Evolutionary conservation across 2,888 invertebrate genomes (phyloP), one percentile per base, ranked within the genome.

Genomic region (Pelosia muscerda): DNA sequence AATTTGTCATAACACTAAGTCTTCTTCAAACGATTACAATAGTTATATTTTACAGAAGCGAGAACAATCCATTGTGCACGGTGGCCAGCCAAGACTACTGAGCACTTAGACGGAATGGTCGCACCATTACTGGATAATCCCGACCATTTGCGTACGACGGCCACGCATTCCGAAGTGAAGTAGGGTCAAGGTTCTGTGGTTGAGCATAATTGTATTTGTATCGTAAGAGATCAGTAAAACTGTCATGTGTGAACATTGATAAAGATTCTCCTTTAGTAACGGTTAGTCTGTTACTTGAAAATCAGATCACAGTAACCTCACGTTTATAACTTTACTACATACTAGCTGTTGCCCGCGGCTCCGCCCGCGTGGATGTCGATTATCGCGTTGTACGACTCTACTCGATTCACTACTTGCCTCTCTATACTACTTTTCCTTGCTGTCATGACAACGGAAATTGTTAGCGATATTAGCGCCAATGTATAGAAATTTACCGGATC

Each of bases 81-180:
- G 86, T 83, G 76, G 81, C 75, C 65, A 64, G 68, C 69, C 71
- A 69, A 63, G 63, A 75, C 76, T 87, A 59, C 67, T 38, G 67
- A 38, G 53, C 72, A 75, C 76, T 87, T 86, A 87, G 82, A 82
- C 73, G 81, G 82, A 90, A 91, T 90, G 86, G 88, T 88, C 86
- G 78, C 89, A 79, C 89, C 88, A 90, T 92, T 92, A 90, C 86
- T 76, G 85, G 79, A 85, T 90, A 90, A 91, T 90, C 88, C 87
- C 81, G 76, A 76, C 83, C 88, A 88, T 90, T 90, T 90, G 86
- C 87, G 83, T 85, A 83, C 80, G 86, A 85, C 84, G 82, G 75
- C 79, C 63, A 76, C 66, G 70, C 72, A 59, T 69, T 73, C 63
- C 58, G 19, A 25, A 65, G 66, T 38, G 49, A 31, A 11, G 55